Evolutionary conservation across 2,888 invertebrate genomes (phyloP), one percentile per base, ranked within the genome.

Genomic region (Neoitamus cyanurus): DNA sequence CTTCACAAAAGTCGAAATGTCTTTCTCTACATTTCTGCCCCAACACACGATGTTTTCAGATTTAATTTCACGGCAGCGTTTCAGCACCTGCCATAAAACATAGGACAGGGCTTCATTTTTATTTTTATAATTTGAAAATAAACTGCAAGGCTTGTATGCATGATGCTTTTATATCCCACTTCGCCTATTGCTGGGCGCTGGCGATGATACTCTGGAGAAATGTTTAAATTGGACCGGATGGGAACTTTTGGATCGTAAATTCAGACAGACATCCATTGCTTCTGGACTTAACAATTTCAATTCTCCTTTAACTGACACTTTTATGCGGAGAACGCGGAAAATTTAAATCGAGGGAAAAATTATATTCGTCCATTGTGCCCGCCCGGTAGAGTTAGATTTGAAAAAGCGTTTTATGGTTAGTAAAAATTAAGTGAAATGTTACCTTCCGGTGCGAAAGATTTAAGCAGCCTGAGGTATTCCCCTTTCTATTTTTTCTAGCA

Each of bases 21-120:
- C 58, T 15, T 58, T 58, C 58, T 20, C 15, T 70, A 70, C 31
- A 70, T n/a, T 15, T 31, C 30, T 31, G n/a, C 11, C 70, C n/a
- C n/a, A 9, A 31, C 5, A 31, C 70, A 70, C 25, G 20, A 5
- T 30, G 30, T 70, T 70, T 70, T 70, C 34, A 34, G 9, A 25
- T 70, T 70, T 70, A 70, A 70, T 70, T 70, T 70, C 34, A 58
- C 31, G 70, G 11, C 34, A 6, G 70, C 13, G 28, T 70, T 70
- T 70, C 70, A 70, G 70, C 70, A 70, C 70, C 70, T 70, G 31
- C 13, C 70, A 30, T 34, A 34, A 70, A 70, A 70, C 25, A 34
- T 13, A n/a, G 34, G 2, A 20, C 9, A 58, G 15, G 58, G 15
- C 58, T 58, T 20, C 20, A 25, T 25, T 58, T 58, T 58, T 58